Evolutionary conservation across 1,140 invertebrate species (phyloP).

Genomic region (Tachypleus tridentatus): DNA sequence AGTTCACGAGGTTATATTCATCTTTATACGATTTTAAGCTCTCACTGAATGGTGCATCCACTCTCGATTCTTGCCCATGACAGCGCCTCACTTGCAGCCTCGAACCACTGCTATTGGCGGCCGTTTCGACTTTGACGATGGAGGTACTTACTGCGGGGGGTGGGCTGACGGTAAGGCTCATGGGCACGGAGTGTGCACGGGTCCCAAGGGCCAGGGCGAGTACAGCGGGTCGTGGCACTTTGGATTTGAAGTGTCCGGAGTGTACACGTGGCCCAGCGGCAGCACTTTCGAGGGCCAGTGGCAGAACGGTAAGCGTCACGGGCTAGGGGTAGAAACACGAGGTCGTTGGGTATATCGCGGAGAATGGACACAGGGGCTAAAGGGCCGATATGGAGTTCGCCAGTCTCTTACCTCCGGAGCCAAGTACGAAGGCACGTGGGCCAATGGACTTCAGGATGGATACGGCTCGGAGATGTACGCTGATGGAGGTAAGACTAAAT

Average conservation of each 20-base stretch:
- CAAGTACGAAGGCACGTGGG: constrained; percentile 99
- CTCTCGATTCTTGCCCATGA: too few relatives aligned
- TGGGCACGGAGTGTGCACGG: constrained; percentile 91
- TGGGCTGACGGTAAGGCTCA: constrained; percentile 99
- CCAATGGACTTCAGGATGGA: constrained; percentile 94
- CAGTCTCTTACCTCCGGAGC: constrained; percentile 62
- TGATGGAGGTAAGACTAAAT: constrained; percentile 66
- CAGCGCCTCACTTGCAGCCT: too few relatives aligned
- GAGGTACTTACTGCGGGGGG: constrained; percentile 97
- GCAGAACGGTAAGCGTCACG: constrained; percentile 98
- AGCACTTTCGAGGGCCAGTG: constrained; percentile 97
- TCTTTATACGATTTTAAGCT: too few relatives aligned
- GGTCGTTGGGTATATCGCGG: constrained; percentile 96
- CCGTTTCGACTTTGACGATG: constrained; percentile 99
- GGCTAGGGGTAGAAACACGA: constrained; percentile 88
- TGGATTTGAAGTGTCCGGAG: constrained; percentile 83
- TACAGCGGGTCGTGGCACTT: constrained; percentile 98
- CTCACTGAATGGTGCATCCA: too few relatives aligned
- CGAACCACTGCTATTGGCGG: constrained; percentile 61
- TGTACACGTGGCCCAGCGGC: constrained; percentile 94
- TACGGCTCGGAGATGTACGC: constrained; percentile 99
- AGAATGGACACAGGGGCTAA: constrained; percentile 99
- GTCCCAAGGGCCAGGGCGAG: constrained; percentile 93
- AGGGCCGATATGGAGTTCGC: constrained; percentile 94
- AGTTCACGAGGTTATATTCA: too few relatives aligned